A percentile compares a stretch with the other conserved stretches of the same genome.
Conservation (phyloP, 2,888 invertebrate genomes). For the Pecten maximus region DNA sequence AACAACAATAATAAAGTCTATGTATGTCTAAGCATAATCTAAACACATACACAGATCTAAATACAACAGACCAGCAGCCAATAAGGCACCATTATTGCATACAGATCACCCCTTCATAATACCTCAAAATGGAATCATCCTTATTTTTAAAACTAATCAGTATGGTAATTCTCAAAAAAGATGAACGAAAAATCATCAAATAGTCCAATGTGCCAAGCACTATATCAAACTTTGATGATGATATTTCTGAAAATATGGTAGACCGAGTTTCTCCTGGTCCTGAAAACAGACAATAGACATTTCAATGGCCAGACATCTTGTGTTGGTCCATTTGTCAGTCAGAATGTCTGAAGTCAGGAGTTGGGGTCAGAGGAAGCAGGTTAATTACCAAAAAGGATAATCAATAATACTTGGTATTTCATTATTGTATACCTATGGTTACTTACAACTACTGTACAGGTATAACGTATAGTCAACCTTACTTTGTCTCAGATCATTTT, state of each 20-base stretch:
- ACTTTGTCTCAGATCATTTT: neutral
- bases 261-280: too few species aligned
- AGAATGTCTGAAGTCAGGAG: too few species aligned
- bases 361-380: too few species aligned
- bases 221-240: neutral
- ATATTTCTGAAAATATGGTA: neutral
- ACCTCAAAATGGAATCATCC: neutral
- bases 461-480: too few species aligned
- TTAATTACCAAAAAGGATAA: too few species aligned
- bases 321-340: too few species aligned
- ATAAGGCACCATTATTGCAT: conserved; percentile 21
- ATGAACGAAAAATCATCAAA: neutral
- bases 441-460: too few species aligned
- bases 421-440: too few species aligned
- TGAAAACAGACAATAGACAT: too few species aligned
- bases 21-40: neutral
- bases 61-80: conserved; percentile 17
- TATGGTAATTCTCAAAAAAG: neutral
- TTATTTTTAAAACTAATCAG: neutral
- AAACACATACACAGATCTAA: neutral
- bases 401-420: neutral
- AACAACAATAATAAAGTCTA: neutral
- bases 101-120: neutral
- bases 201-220: neutral
- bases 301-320: too few species aligned